Percentiles rank a stretch among this genome's conserved stretches.
Conservation (phyloP, 2,797 vertebrate genomes). For the Trachops cirrhosus region DNA sequence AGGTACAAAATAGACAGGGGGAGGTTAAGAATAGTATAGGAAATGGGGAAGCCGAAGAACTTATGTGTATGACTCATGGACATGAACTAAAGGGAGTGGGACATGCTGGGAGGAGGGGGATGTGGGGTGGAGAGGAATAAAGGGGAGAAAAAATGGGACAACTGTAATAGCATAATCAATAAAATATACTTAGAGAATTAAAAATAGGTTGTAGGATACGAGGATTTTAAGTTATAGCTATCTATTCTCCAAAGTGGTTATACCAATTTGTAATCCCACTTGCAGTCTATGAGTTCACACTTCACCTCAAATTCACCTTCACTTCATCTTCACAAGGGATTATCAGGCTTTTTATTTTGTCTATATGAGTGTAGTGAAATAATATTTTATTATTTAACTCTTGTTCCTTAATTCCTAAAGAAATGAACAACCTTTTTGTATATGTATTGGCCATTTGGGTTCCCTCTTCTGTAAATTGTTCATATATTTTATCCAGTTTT, state of each 20-base stretch:
- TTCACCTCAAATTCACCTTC: neutral
- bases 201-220: neutral
- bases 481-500: neutral
- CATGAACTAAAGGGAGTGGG: too few relatives aligned
- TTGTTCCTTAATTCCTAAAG: neutral
- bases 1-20: too few relatives aligned
- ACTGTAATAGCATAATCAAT: too few relatives aligned
- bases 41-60: too few relatives aligned
- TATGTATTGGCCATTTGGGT: neutral
- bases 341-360: neutral
- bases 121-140: too few relatives aligned
- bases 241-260: neutral
- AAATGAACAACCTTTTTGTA: neutral
- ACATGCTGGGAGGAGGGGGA: too few relatives aligned
- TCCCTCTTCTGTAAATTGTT: neutral
- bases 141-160: too few relatives aligned
- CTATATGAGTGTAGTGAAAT: neutral
- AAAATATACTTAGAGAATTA: too few relatives aligned
- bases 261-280: too few relatives aligned
- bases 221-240: neutral
- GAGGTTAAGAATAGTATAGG: too few relatives aligned
- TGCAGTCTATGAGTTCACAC: neutral
- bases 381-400: neutral
- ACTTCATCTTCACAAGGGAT: neutral
- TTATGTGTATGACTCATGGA: too few relatives aligned